Percentiles rank a stretch among this genome's conserved stretches.
phyloP scores from a whole-genome alignment of 2,888 invertebrate species.

The Heliconius charithonia region DNA sequence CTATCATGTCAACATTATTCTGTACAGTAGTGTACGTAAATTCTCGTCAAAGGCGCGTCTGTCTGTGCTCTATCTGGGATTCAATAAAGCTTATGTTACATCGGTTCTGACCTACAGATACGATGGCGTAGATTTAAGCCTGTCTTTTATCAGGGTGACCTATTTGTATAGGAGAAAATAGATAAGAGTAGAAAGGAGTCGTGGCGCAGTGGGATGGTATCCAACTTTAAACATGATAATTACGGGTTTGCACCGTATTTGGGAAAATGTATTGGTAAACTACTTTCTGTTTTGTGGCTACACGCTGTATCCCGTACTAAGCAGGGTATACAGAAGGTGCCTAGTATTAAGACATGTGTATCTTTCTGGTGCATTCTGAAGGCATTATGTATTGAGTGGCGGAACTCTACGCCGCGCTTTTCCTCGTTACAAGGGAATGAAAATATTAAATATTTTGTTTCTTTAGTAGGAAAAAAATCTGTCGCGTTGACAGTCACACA shows the following conservation, averaged over 20 bases:
- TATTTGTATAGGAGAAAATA: conserved; percentile 4
- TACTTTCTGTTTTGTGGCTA: too few species aligned
- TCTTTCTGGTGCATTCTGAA: too few species aligned
- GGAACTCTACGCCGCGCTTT: too few species aligned
- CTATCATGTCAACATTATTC: neutral
- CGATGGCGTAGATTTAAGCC: conserved; percentile 7
- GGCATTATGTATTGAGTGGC: too few species aligned
- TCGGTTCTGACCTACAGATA: conserved; percentile 10
- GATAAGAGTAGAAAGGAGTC: neutral
- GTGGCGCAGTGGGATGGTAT: neutral
- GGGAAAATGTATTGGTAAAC: too few species aligned
- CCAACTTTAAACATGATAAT: neutral
- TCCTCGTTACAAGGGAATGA: too few species aligned
- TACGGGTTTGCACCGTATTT: neutral
- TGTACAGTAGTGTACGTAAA: neutral
- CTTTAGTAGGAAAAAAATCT: too few species aligned
- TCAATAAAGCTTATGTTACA: conserved; percentile 24
- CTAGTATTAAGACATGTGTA: too few species aligned
- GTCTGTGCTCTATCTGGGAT: conserved; percentile 11
- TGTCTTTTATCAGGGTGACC: conserved; percentile 5
- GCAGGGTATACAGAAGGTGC: too few species aligned
- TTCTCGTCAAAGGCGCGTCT: conserved; percentile 2
- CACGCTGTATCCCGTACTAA: too few species aligned
- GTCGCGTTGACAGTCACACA: too few species aligned
- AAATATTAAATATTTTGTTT: too few species aligned